Evolutionary conservation across 2,113 vertebrate genomes (phyloP).

Genomic region (Poeciliopsis occidentalis): DNA sequence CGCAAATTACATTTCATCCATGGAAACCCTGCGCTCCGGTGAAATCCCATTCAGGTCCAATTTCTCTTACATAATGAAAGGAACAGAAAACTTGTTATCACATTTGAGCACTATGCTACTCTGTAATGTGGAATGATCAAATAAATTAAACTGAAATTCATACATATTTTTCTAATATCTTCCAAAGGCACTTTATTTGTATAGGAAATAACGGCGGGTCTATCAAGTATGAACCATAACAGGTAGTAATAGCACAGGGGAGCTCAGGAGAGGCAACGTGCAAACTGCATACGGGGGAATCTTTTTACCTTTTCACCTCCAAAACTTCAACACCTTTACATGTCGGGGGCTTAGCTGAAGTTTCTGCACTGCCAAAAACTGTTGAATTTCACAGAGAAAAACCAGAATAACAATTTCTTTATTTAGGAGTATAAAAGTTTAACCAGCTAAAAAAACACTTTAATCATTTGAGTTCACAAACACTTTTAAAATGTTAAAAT

Average conservation of each 20-base stretch:
- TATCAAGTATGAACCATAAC: slow-evolving; percentile 78
- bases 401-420: neutral
- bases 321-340: slow-evolving; percentile 50
- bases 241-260: slow-evolving; percentile 53
- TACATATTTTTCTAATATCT: slow-evolving; percentile 96
- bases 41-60: slow-evolving; percentile 96
- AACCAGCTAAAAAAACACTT: neutral
- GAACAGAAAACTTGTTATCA: slow-evolving; percentile 98
- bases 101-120: slow-evolving; percentile 96
- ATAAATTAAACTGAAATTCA: slow-evolving; percentile 97
- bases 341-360: neutral
- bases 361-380: too few relatives aligned
- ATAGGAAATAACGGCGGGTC: slow-evolving; percentile 83
- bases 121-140: slow-evolving; percentile 99
- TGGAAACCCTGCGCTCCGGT: slow-evolving; percentile 92
- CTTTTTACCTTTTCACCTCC: slow-evolving; percentile 57
- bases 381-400: too few relatives aligned
- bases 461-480: neutral
- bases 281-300: slow-evolving; percentile 27
- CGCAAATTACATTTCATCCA: slow-evolving; percentile 99
- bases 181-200: slow-evolving; percentile 92
- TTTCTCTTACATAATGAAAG: slow-evolving; percentile 98
- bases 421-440: neutral
- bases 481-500: neutral
- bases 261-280: slow-evolving; percentile 35